Conservation (phyloP, 2,888 invertebrate species). For the Drosophila greeni region DNA sequence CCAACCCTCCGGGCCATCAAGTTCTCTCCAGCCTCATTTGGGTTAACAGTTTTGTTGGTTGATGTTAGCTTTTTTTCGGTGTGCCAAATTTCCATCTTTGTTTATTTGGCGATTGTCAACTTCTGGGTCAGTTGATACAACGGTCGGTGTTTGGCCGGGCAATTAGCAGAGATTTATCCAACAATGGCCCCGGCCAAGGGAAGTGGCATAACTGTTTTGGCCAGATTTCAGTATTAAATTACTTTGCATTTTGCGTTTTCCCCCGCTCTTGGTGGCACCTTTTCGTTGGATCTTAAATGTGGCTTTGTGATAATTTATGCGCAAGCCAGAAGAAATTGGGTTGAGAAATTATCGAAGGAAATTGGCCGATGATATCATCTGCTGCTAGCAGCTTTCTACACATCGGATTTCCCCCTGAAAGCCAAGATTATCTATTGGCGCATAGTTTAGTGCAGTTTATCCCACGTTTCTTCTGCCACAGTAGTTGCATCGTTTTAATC, state of each 20-base stretch:
- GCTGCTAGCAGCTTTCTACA: conserved; percentile 32
- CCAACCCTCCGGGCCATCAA: conserved; percentile 16
- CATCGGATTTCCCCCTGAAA: conserved; percentile 27
- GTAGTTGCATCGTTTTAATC: conserved; percentile 23
- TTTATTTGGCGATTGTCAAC: conserved; percentile 57
- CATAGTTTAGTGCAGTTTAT: conserved; percentile 34
- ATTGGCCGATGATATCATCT: conserved; percentile 52
- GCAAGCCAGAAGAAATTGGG: conserved; percentile 35
- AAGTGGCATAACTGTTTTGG: conserved; percentile 56
- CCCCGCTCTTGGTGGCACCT: conserved; percentile 15
- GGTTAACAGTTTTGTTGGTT: conserved; percentile 41
- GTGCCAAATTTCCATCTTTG: conserved; percentile 66
- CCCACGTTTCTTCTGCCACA: conserved; percentile 22
- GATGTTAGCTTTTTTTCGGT: conserved; percentile 40
- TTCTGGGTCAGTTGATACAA: conserved; percentile 61
- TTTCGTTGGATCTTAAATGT: conserved; percentile 34
- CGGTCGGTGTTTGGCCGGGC: conserved; percentile 54
- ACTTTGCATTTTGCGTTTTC: conserved; percentile 30
- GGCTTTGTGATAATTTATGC: conserved; percentile 53
- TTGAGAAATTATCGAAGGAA: conserved; percentile 54
- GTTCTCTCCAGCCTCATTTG: conserved; percentile 18
- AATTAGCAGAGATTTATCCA: conserved; percentile 63
- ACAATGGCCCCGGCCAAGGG: conserved; percentile 49
- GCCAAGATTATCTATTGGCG: conserved; percentile 19
- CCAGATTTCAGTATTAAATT: conserved; percentile 38